These are phyloP conservation scores for Saccostrea cuccullata DNA, from an alignment of 1,140 invertebrate species.

Conservation along the genomic window DNA sequence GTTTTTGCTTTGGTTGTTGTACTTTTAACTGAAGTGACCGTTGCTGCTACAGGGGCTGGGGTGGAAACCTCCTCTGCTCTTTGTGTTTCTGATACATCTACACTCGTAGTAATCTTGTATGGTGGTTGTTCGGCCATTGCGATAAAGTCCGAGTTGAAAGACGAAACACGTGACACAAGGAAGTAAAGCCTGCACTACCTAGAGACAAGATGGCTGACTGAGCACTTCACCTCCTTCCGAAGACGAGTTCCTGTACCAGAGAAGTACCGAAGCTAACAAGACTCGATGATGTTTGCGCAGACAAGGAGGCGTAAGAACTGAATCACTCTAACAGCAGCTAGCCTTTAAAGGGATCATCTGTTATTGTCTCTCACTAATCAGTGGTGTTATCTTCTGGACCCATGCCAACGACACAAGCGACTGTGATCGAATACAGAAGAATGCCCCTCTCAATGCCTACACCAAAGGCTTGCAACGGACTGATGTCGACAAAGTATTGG, in stretches of 20 bases:
- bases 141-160: slow-evolving; percentile 25
- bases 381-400: slow-evolving; percentile 36
- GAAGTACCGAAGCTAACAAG: slow-evolving; percentile 2
- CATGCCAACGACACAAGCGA: slow-evolving; percentile 6
- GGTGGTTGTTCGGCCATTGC: slow-evolving; percentile 36
- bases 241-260: slow-evolving; percentile 25
- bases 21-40: slow-evolving; percentile 49
- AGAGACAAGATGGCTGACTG: slow-evolving; percentile 38
- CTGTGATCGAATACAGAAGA: slow-evolving; percentile 20
- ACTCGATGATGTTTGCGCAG: slow-evolving; percentile 8
- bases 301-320: slow-evolving; percentile 49
- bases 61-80: slow-evolving; percentile 35
- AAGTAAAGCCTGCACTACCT: slow-evolving; percentile 9
- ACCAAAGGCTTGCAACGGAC: background rate
- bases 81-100: slow-evolving; percentile 34
- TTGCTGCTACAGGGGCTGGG: slow-evolving; percentile 41
- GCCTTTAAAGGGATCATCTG: slow-evolving; percentile 55
- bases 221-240: slow-evolving; percentile 35
- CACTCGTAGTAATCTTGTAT: slow-evolving; percentile 33
- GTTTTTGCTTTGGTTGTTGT: slow-evolving; percentile 26
- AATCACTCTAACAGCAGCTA: slow-evolving; percentile 39
- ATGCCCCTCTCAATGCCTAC: background rate
- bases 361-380: slow-evolving; percentile 52
- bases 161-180: slow-evolving; percentile 13
- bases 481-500: background rate